A percentile compares a stretch with the other conserved stretches of the same genome.
These are phyloP conservation scores for Gopherus evgoodei DNA, from an alignment of 2,113 vertebrate species.

Conservation along the genomic window DNA sequence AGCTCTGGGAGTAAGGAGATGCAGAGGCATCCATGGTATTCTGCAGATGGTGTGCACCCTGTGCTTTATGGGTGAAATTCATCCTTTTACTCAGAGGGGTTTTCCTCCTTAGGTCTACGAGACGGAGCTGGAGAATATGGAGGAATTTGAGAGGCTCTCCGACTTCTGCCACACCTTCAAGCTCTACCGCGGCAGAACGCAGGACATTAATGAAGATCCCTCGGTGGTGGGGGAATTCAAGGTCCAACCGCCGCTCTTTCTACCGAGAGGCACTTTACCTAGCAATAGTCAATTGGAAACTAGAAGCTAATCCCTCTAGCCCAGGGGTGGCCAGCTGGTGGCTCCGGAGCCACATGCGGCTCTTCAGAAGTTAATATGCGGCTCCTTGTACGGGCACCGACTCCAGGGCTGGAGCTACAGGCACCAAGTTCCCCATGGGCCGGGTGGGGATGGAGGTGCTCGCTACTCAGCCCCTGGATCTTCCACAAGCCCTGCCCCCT, in stretches of 20 bases:
- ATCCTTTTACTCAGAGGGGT: accelerated
- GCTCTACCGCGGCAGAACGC: conserved; percentile 88
- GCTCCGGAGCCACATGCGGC: no score
- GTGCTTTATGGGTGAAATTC: not conserved
- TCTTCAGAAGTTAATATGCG: no score
- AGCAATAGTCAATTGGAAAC: not conserved
- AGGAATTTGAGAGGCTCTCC: conserved; percentile 83
- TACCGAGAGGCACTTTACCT: not conserved
- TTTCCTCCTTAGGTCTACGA: conserved; percentile 85
- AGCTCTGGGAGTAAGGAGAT: not conserved
- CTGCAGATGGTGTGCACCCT: accelerated
- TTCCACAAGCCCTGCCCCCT: no score
- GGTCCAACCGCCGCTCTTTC: conserved; percentile 71
- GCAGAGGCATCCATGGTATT: not conserved
- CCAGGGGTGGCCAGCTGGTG: no score
- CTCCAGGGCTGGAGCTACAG: no score
- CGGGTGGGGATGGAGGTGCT: no score
- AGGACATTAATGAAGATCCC: conserved; percentile 89
- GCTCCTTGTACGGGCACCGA: no score
- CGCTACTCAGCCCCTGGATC: no score
- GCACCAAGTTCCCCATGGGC: no score
- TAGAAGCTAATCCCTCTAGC: no score
- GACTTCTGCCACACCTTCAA: conserved; percentile 97
- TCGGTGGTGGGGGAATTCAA: conserved; percentile 97
- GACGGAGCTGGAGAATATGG: conserved; percentile 85